phyloP scores from a whole-genome alignment of 2,797 vertebrate genomes.

The Sebastes glaucus region DNA sequence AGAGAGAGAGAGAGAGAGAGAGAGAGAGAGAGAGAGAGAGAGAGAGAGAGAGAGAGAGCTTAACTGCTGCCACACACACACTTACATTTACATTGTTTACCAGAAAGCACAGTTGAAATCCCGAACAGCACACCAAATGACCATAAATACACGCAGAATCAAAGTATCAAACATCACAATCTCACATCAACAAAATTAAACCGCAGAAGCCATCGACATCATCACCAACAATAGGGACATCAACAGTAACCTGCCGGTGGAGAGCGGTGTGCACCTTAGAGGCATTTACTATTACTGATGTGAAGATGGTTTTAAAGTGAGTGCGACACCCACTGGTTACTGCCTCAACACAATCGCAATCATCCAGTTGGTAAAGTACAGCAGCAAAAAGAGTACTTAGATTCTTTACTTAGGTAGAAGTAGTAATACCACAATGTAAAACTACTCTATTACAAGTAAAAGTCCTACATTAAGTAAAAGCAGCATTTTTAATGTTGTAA shows the following conservation, averaged over 20 bases:
- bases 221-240: background rate
- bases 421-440: background rate
- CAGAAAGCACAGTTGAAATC: constrained; percentile 27
- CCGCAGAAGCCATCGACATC: background rate
- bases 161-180: constrained; percentile 3
- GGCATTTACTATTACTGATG: background rate
- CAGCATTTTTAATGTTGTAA: background rate
- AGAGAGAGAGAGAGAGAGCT: constrained; percentile 1
- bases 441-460: background rate
- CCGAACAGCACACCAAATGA: background rate
- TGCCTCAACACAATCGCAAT: background rate
- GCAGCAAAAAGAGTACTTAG: background rate
- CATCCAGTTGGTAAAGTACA: background rate
- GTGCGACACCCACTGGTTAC: background rate
- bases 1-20: constrained; percentile 14
- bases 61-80: constrained; percentile 21
- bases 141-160: constrained; percentile 2
- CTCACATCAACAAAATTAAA: background rate
- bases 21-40: constrained; percentile 12
- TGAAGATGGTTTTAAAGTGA: background rate
- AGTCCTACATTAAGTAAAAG: background rate
- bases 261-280: background rate
- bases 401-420: background rate
- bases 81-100: constrained; percentile 43
- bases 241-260: background rate